These are phyloP conservation scores for Mesocricetus auratus DNA, from an alignment of 2,113 vertebrate genomes.

Conservation along the genomic window DNA sequence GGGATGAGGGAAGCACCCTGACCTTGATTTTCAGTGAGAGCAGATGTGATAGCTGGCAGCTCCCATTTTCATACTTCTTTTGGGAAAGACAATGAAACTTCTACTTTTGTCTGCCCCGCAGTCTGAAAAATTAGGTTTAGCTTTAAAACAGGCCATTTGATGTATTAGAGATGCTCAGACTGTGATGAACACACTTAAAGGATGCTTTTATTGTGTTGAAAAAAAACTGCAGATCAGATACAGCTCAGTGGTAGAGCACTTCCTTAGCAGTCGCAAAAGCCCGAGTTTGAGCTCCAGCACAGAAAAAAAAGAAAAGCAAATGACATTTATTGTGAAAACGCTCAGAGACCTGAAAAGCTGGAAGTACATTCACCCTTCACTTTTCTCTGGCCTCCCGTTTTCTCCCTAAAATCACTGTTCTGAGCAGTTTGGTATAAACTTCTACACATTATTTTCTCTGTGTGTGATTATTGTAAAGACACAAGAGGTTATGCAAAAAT, in stretches of 20 bases:
- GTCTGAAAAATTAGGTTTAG: background rate
- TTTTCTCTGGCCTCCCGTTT: background rate
- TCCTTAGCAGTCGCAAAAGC: background rate
- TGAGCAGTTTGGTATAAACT: background rate
- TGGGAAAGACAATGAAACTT: background rate
- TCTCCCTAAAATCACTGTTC: background rate
- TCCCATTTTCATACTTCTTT: background rate
- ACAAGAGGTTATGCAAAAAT: background rate
- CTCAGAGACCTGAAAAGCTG: background rate
- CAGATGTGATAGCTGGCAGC: background rate
- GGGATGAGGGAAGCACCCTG: background rate
- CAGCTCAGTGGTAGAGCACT: background rate
- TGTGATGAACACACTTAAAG: background rate
- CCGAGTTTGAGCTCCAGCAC: background rate
- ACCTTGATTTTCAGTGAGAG: background rate
- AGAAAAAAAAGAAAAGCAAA: background rate
- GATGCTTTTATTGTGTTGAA: background rate
- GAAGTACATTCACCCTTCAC: background rate
- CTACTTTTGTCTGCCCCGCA: background rate
- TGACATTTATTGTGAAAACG: background rate
- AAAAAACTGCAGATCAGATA: background rate
- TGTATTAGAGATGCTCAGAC: background rate
- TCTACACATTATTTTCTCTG: background rate
- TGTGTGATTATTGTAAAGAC: background rate
- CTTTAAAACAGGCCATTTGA: background rate